Conservation (phyloP, 2,888 invertebrate genomes). For the Xanthorhoe spadicearia region DNA sequence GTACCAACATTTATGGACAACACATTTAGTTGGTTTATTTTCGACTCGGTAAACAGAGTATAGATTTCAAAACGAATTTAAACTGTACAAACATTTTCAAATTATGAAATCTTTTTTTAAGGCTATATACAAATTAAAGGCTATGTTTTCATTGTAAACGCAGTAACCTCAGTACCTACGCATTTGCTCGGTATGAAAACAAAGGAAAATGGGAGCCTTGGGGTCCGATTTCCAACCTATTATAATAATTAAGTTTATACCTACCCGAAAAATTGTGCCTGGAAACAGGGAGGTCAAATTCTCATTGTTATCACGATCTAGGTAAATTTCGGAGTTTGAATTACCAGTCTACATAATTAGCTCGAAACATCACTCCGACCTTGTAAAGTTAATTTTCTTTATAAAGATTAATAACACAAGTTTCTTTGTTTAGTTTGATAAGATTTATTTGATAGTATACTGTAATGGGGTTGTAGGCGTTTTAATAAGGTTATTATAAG, state of each 20-base stretch:
- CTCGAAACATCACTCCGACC: not conserved
- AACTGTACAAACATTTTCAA: no score
- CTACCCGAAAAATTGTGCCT: slow-evolving; percentile 39
- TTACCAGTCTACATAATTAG: slow-evolving; percentile 7
- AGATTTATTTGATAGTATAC: not conserved
- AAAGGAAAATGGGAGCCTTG: slow-evolving; percentile 45
- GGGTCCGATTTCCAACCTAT: slow-evolving; percentile 39
- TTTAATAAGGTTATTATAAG: not conserved
- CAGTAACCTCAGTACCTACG: not conserved
- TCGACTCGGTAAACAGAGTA: no score
- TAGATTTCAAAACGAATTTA: no score
- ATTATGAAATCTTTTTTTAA: no score
- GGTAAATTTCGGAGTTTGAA: slow-evolving; percentile 8
- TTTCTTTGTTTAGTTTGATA: not conserved
- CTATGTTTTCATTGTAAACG: slow-evolving; percentile 7
- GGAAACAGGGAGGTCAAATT: slow-evolving; percentile 24
- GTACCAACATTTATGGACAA: no score
- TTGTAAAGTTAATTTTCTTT: not conserved
- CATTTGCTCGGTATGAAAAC: slow-evolving; percentile 40
- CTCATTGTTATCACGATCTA: slow-evolving; percentile 33
- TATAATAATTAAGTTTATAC: slow-evolving; percentile 50
- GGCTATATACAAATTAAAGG: no score
- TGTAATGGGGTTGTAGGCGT: not conserved
- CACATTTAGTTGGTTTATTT: no score
- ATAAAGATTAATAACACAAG: slow-evolving; percentile 4